These are phyloP conservation scores for Spinibarbus caldwelli DNA, from an alignment of 2,797 vertebrate genomes.

Conservation along the genomic window DNA sequence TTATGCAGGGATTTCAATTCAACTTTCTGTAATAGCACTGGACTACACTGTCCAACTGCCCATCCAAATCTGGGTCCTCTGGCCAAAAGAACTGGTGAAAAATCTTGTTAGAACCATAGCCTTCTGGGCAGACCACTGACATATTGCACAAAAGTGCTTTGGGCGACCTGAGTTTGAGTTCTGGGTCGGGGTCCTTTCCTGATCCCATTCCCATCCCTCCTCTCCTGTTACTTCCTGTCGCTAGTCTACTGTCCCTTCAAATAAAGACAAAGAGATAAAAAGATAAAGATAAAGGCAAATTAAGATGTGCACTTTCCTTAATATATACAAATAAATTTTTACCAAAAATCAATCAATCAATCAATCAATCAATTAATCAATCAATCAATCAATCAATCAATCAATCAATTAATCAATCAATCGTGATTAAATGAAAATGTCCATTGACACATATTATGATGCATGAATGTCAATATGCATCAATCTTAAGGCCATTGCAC, in stretches of 20 bases:
- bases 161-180: not conserved
- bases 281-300: no score
- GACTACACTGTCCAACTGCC: not conserved
- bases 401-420: not conserved
- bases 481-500: not conserved
- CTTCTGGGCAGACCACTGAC: not conserved
- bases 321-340: not conserved
- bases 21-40: not conserved
- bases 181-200: no score
- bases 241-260: no score
- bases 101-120: no score
- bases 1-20: not conserved
- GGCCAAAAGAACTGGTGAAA: not conserved
- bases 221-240: no score
- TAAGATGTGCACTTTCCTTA: no score
- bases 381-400: not conserved
- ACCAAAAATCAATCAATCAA: not conserved
- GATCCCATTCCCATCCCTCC: no score
- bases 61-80: conserved; percentile 29
- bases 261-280: no score
- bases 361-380: not conserved
- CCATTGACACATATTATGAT: not conserved
- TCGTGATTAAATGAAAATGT: not conserved
- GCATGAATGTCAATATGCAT: not conserved
- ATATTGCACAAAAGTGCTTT: not conserved